Evolutionary conservation across 2,113 vertebrate species (phyloP).

Genomic region (Tenrec ecaudatus): DNA sequence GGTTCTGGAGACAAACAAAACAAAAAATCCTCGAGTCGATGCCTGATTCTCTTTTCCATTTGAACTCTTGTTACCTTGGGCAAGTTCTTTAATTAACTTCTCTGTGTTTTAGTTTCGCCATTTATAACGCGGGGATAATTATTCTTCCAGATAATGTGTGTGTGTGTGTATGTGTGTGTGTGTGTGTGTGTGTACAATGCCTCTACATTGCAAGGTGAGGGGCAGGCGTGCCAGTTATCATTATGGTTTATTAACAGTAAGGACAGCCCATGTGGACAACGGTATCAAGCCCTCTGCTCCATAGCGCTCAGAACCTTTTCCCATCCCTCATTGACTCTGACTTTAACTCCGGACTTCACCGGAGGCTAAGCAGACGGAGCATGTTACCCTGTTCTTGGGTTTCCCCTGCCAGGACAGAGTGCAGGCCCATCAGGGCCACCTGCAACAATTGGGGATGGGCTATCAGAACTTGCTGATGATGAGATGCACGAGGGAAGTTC

Average conservation of each 20-base stretch:
- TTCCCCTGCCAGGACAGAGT: neutral
- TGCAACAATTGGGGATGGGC: neutral
- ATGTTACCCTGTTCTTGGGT: neutral
- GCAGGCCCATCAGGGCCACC: neutral
- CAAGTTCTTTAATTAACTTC: conserved; percentile 80
- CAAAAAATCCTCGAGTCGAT: neutral
- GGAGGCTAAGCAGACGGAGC: neutral
- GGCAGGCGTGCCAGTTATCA: neutral
- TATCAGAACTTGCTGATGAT: neutral
- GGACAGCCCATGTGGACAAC: neutral
- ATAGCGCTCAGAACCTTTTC: neutral
- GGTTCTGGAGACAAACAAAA: neutral
- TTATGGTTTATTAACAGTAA: conserved; percentile 60
- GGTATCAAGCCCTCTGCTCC: neutral
- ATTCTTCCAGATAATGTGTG: conserved; percentile 58
- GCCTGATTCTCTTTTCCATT: conserved; percentile 45
- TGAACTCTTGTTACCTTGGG: conserved; percentile 72
- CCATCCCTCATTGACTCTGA: neutral
- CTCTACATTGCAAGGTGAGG: conserved; percentile 56
- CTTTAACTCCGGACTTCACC: neutral
- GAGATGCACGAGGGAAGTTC: neutral
- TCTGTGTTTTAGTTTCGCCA: conserved; percentile 71
- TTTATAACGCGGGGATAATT: conserved; percentile 75
- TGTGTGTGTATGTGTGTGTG: neutral
- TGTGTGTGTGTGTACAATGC: neutral